phyloP scores from a whole-genome alignment of 2,797 vertebrate genomes.

The Pangasius mekongensis region DNA sequence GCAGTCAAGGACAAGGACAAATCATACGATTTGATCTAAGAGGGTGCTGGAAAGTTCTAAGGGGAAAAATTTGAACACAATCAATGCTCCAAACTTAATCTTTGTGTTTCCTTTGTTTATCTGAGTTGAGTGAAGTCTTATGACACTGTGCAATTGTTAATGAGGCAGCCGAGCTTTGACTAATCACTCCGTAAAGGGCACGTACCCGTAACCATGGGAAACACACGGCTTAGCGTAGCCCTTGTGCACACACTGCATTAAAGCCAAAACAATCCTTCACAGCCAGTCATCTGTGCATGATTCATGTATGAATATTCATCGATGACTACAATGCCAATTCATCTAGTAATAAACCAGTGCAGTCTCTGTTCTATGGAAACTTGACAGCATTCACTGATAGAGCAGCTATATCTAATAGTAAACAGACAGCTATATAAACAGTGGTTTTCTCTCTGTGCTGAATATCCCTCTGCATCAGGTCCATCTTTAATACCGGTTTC shows the following conservation, averaged over 20 bases:
- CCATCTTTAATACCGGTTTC: constrained; percentile 71
- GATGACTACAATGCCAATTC: constrained; percentile 52
- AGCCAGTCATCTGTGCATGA: constrained; percentile 58
- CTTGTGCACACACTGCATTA: constrained; percentile 33
- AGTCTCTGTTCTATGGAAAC: constrained; percentile 3
- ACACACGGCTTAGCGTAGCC: constrained; percentile 70
- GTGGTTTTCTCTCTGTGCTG: constrained; percentile 56
- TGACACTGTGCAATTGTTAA: constrained; percentile 72
- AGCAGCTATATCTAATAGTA: constrained; percentile 50
- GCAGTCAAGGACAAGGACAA: neutral
- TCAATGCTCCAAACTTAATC: constrained; percentile 23
- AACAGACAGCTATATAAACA: constrained; percentile 61
- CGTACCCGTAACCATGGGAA: constrained; percentile 71
- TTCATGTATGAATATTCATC: constrained; percentile 63
- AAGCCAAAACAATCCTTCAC: constrained; percentile 43
- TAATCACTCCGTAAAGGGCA: constrained; percentile 78
- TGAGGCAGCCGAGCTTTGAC: constrained; percentile 76
- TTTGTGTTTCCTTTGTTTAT: constrained; percentile 60
- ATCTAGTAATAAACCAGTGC: constrained; percentile 11
- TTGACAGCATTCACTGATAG: neutral
- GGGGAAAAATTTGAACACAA: neutral
- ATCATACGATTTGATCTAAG: neutral
- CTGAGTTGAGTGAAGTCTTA: constrained; percentile 64
- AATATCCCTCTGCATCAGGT: constrained; percentile 61
- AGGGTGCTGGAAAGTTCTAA: constrained; percentile 20